These are phyloP conservation scores for Pantherophis alleghaniensis DNA, from an alignment of 2,797 vertebrate genomes.

Conservation along the genomic window DNA sequence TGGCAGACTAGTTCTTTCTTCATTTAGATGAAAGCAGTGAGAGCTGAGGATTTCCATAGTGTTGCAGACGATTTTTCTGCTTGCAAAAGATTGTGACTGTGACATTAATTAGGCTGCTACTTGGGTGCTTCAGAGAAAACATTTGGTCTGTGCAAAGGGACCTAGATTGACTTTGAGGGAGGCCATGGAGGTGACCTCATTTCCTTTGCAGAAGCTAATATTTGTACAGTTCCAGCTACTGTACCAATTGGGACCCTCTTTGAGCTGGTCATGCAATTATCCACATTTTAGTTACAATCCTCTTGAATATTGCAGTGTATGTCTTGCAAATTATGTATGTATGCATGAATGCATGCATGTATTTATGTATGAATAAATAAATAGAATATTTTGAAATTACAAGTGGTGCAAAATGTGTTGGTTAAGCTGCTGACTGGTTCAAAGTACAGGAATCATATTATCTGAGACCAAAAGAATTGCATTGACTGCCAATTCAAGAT, in stretches of 20 bases:
- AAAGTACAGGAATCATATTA: not conserved
- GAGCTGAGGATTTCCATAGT: not conserved
- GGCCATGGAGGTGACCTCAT: not conserved
- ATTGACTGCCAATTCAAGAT: not conserved
- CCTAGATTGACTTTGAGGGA: not conserved
- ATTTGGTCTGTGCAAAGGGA: not conserved
- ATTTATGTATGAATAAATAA: not conserved
- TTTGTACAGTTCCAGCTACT: not conserved
- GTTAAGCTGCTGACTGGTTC: not conserved
- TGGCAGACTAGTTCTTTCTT: not conserved
- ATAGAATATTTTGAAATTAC: not conserved
- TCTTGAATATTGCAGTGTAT: not conserved
- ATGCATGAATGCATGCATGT: not conserved
- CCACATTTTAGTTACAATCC: not conserved
- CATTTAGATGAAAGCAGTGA: not conserved
- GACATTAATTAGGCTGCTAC: not conserved
- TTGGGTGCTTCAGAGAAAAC: not conserved
- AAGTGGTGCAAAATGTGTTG: not conserved
- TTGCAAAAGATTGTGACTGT: not conserved
- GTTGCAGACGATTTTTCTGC: not conserved
- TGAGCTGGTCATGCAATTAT: not conserved
- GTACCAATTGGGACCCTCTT: not conserved
- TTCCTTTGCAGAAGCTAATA: not conserved
- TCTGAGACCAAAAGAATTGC: not conserved
- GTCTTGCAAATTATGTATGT: not conserved